phyloP scores from a whole-genome alignment of 2,888 invertebrate genomes.

The Amblyjoppa proteus region DNA sequence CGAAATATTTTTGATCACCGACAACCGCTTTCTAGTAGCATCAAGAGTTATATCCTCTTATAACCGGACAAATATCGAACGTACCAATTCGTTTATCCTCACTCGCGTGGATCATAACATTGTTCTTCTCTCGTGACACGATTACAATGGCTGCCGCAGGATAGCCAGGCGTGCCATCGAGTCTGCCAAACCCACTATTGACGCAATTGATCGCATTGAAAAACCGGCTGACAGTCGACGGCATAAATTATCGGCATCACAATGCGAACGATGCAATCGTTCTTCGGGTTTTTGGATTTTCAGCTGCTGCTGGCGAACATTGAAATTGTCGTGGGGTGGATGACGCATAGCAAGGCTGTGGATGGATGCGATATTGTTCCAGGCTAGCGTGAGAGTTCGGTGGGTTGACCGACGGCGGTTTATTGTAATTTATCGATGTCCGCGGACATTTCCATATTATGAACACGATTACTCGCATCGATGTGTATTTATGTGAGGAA shows the following conservation, averaged over 20 bases:
- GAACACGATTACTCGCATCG: conserved; percentile 67
- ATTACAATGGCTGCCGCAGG: conserved; percentile 15
- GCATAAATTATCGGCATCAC: conserved; percentile 27
- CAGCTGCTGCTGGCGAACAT: conserved; percentile 27
- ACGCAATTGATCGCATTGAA: conserved; percentile 40
- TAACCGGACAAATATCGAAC: background rate
- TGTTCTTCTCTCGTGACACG: conserved; percentile 23
- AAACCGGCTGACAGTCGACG: conserved; percentile 1
- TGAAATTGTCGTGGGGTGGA: conserved; percentile 25
- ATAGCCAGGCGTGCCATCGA: background rate
- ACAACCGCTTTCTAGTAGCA: background rate
- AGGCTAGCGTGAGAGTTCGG: conserved; percentile 42
- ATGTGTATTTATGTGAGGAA: conserved; percentile 67
- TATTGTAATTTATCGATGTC: conserved; percentile 77
- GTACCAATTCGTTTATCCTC: background rate
- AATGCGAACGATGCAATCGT: conserved; percentile 19
- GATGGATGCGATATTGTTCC: conserved; percentile 27
- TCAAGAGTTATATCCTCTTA: background rate
- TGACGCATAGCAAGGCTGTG: conserved; percentile 1
- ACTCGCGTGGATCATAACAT: conserved; percentile 10
- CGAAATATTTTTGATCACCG: background rate
- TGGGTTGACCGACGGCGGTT: conserved; percentile 60
- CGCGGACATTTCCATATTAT: conserved; percentile 73
- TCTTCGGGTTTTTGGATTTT: conserved; percentile 32
- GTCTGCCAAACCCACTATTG: conserved; percentile 16